Percentiles rank a stretch among this genome's conserved stretches.
phyloP scores from a whole-genome alignment of 1,140 invertebrate genomes.

The Drosophila auraria region DNA sequence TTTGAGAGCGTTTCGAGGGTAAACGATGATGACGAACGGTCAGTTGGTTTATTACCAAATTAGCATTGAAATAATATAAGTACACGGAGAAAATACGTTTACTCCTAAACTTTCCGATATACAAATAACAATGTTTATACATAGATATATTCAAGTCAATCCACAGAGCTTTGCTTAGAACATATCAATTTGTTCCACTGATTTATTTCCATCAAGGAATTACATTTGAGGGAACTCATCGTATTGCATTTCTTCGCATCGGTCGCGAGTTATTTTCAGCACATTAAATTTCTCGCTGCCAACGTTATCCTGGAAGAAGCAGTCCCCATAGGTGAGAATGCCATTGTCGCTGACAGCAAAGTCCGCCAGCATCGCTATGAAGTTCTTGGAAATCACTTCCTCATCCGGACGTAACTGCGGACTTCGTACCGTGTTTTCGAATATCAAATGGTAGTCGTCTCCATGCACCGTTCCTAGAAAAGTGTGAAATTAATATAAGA shows the following conservation, averaged over 20 bases:
- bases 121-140: too few relatives aligned
- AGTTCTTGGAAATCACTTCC: constrained; percentile 42
- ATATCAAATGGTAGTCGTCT: constrained; percentile 68
- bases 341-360: constrained; percentile 29
- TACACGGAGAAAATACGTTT: background rate
- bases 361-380: constrained; percentile 56
- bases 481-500: rapidly evolving
- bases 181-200: background rate
- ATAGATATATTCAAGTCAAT: too few relatives aligned
- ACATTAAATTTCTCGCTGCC: constrained; percentile 21
- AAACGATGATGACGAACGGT: constrained; percentile 8
- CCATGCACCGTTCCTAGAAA: constrained; percentile 61
- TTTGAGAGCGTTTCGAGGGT: constrained; percentile 4
- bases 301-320: constrained; percentile 34
- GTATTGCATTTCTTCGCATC: constrained; percentile 32
- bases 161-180: too few relatives aligned
- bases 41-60: background rate
- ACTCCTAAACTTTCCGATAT: background rate
- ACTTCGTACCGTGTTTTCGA: constrained; percentile 17
- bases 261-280: constrained; percentile 13
- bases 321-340: constrained; percentile 24
- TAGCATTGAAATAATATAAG: background rate
- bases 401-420: constrained; percentile 38
- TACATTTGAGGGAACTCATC: constrained; percentile 18
- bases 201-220: constrained; percentile 6